These are phyloP conservation scores for Astur gentilis DNA, from an alignment of 2,113 vertebrate genomes.

Conservation along the genomic window DNA sequence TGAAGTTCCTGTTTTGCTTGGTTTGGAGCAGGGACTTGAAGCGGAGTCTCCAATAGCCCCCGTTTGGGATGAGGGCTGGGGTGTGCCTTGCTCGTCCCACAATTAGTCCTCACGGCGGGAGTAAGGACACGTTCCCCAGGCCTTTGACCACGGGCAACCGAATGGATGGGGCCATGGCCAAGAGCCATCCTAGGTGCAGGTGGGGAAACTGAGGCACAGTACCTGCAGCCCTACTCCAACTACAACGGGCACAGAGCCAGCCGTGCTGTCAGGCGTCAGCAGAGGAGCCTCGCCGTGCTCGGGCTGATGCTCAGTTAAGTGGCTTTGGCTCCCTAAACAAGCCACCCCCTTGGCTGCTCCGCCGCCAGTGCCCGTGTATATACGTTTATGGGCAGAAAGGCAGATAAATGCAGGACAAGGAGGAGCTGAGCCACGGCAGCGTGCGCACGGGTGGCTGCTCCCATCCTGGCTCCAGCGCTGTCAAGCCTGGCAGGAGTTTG, in stretches of 20 bases:
- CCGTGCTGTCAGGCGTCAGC: neutral
- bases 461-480: rapidly evolving
- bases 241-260: rapidly evolving
- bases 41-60: rapidly evolving
- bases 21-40: neutral
- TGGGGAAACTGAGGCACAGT: neutral
- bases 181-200: neutral
- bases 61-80: neutral
- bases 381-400: neutral
- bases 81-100: neutral
- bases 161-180: neutral
- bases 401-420: neutral
- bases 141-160: neutral
- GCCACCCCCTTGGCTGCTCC: neutral
- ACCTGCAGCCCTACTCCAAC: neutral
- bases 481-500: neutral
- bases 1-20: neutral
- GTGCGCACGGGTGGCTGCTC: neutral
- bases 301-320: neutral
- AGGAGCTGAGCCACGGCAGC: neutral
- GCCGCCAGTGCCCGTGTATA: rapidly evolving
- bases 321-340: neutral
- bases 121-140: rapidly evolving
- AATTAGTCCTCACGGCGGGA: rapidly evolving
- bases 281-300: neutral